A percentile compares a stretch with the other conserved stretches of the same genome.
Evolutionary conservation across 92 coral and sea anemone species (phyloP).

Genomic region (Muricea muricata): DNA sequence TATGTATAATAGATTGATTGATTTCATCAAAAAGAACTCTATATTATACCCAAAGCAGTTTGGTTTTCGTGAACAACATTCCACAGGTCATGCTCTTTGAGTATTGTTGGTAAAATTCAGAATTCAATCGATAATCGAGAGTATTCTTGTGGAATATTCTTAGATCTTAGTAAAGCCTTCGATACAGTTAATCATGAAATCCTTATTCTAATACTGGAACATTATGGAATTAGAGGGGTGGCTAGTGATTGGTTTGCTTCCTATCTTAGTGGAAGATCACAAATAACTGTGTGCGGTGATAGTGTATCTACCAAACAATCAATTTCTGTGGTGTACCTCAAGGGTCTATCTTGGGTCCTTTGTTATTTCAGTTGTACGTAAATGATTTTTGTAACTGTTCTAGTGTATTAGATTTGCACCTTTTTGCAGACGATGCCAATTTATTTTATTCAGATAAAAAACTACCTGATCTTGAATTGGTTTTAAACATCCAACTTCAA

Average conservation of each 20-base stretch:
- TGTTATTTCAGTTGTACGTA: slow-evolving; percentile 29
- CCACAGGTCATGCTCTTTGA: too few species aligned
- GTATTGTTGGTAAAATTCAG: too few species aligned
- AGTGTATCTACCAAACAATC: slow-evolving; percentile 21
- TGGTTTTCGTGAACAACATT: too few species aligned
- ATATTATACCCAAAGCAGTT: too few species aligned
- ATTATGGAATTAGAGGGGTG: neutral
- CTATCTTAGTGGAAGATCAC: neutral
- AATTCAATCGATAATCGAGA: too few species aligned
- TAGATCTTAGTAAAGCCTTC: too few species aligned
- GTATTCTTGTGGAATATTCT: too few species aligned
- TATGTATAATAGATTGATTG: too few species aligned
- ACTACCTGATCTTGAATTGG: neutral
- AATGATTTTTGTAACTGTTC: slow-evolving; percentile 37
- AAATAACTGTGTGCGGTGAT: slow-evolving; percentile 20
- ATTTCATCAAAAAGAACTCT: too few species aligned
- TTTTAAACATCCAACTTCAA: neutral
- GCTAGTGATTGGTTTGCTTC: neutral
- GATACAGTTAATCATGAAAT: neutral
- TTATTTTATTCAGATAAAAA: slow-evolving; percentile 17
- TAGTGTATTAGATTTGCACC: slow-evolving; percentile 25
- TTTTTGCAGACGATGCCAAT: slow-evolving; percentile 47
- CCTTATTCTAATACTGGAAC: neutral
- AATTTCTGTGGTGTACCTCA: slow-evolving; percentile 41
- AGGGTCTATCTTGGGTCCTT: slow-evolving; percentile 40